phyloP scores from a whole-genome alignment of 2,113 vertebrate genomes.

The Toxotes chatareus region DNA sequence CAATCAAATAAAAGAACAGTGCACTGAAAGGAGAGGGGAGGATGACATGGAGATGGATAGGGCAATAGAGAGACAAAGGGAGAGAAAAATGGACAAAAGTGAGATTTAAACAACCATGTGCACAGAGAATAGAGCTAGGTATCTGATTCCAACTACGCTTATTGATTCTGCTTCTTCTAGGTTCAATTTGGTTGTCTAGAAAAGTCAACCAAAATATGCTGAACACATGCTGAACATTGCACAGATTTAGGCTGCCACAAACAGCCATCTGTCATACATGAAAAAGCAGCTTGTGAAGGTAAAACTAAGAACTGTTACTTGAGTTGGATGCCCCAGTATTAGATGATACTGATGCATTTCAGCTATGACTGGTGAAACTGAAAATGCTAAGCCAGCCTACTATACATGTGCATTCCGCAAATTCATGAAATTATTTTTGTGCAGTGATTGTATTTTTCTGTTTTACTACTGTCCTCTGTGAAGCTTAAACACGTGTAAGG shows the following conservation, averaged over 20 bases:
- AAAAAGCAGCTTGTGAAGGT: not conserved
- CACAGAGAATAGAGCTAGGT: not conserved
- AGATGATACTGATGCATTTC: not conserved
- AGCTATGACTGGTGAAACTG: not conserved
- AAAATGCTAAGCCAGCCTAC: not conserved
- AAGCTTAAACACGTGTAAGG: too few relatives aligned
- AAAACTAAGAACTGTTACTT: not conserved
- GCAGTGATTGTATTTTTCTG: too few relatives aligned
- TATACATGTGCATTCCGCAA: too few relatives aligned
- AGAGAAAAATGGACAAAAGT: conserved; percentile 23
- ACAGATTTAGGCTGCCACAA: not conserved
- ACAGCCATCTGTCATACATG: not conserved
- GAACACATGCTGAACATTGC: not conserved
- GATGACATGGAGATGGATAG: conserved; percentile 37
- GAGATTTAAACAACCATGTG: conserved; percentile 28
- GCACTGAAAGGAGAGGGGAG: conserved; percentile 24
- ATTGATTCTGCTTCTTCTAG: not conserved
- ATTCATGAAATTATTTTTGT: too few relatives aligned
- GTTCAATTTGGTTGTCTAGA: not conserved
- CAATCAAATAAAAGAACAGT: conserved; percentile 47
- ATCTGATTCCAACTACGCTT: not conserved
- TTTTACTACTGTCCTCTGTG: too few relatives aligned
- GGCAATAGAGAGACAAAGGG: conserved; percentile 8
- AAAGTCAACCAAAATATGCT: not conserved
- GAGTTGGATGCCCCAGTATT: not conserved